phyloP scores from a whole-genome alignment of 2,888 invertebrate species.

The Pasiphila rectangulata region DNA sequence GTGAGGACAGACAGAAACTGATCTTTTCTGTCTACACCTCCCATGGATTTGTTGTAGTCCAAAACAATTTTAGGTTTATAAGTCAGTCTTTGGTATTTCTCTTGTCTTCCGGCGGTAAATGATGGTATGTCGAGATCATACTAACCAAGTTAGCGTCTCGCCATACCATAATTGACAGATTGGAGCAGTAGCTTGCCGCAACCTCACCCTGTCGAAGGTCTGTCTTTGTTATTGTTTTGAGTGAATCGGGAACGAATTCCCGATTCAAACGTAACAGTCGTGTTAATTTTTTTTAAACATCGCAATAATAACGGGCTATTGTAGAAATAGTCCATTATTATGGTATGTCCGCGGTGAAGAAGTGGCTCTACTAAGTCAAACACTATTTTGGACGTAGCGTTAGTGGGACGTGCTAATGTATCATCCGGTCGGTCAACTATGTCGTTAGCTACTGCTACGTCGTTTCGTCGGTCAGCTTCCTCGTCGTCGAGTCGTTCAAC shows the following conservation, averaged over 20 bases:
- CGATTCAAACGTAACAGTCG: background rate
- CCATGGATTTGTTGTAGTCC: background rate
- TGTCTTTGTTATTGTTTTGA: constrained; percentile 1
- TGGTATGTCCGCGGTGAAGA: constrained; percentile 15
- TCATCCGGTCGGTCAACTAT: too few relatives aligned
- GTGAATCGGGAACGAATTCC: constrained; percentile 1
- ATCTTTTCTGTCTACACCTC: background rate
- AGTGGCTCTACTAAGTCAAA: constrained; percentile 5
- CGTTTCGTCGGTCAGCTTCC: background rate
- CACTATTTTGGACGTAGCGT: constrained; percentile 5
- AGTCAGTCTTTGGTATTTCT: background rate
- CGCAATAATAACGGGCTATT: constrained; percentile 7
- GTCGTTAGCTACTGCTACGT: background rate
- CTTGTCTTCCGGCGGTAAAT: background rate
- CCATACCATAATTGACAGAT: constrained; percentile 8
- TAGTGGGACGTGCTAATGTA: background rate
- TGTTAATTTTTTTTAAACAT: background rate
- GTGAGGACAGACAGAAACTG: background rate
- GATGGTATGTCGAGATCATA: constrained; percentile 9
- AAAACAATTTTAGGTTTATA: background rate
- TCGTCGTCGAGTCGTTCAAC: background rate
- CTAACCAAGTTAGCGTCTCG: constrained; percentile 7
- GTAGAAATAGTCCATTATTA: constrained; percentile 21
- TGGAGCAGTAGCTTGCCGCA: background rate
- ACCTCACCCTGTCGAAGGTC: constrained; percentile 3